Conservation (phyloP, 2,888 invertebrate genomes). For the Pharmacophagus antenor region DNA sequence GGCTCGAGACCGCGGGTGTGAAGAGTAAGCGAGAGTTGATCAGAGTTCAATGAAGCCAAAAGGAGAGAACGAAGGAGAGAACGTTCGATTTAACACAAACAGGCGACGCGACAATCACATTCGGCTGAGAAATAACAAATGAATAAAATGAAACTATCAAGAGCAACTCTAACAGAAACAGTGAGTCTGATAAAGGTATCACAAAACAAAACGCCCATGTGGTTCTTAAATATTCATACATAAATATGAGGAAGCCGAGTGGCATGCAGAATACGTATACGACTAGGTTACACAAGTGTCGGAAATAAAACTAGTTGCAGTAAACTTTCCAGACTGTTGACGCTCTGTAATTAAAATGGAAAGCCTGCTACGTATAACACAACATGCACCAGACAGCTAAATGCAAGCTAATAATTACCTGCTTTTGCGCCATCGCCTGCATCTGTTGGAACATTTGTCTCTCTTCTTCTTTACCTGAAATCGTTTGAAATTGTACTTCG, state of each 20-base stretch:
- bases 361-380: slow-evolving; percentile 29
- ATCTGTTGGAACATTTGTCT: slow-evolving; percentile 98
- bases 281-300: slow-evolving; percentile 53
- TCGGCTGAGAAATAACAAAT: slow-evolving; percentile 71
- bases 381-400: slow-evolving; percentile 50
- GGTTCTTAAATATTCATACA: slow-evolving; percentile 55
- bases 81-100: slow-evolving; percentile 57
- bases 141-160: slow-evolving; percentile 78
- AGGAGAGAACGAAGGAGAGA: slow-evolving; percentile 45
- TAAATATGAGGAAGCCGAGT: slow-evolving; percentile 67
- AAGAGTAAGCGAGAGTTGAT: slow-evolving; percentile 64
- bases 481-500: slow-evolving; percentile 64
- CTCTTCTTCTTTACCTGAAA: slow-evolving; percentile 96
- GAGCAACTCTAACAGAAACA: slow-evolving; percentile 78
- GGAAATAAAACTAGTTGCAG: slow-evolving; percentile 44
- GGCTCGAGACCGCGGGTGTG: slow-evolving; percentile 67
- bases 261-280: slow-evolving; percentile 65
- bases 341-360: slow-evolving; percentile 14
- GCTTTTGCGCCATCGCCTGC: slow-evolving; percentile 98
- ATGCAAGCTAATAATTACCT: slow-evolving; percentile 82
- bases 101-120: slow-evolving; percentile 73
- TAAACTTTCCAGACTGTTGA: slow-evolving; percentile 50
- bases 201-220: slow-evolving; percentile 81
- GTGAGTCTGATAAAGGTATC: slow-evolving; percentile 80
- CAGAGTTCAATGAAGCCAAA: slow-evolving; percentile 64